phyloP scores from a whole-genome alignment of 2,797 vertebrate species.

The Cetoscarus ocellatus region DNA sequence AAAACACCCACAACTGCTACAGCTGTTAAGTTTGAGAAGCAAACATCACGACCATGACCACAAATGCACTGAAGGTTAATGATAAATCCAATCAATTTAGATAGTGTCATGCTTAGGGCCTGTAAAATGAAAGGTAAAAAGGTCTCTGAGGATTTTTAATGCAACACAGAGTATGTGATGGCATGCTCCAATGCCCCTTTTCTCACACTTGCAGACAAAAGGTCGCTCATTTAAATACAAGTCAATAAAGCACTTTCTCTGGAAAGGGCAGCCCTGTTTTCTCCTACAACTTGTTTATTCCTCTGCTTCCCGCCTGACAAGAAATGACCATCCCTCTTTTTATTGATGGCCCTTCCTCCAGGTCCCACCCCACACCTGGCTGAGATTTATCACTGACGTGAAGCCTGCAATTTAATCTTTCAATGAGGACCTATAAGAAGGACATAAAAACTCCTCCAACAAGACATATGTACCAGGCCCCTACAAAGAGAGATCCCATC shows the following conservation, averaged over 20 bases:
- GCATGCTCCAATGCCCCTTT: conserved; percentile 42
- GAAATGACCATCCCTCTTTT: conserved; percentile 61
- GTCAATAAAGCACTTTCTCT: conserved; percentile 76
- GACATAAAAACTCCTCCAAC: conserved; percentile 71
- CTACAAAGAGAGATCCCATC: conserved; percentile 63
- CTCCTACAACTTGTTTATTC: conserved; percentile 77
- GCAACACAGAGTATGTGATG: conserved; percentile 12
- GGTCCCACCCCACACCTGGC: conserved; percentile 61
- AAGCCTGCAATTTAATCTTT: conserved; percentile 75
- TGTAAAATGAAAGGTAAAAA: conserved; percentile 2
- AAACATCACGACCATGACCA: conserved; percentile 7
- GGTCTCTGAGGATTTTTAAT: conserved; percentile 3
- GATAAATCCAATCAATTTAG: conserved; percentile 50
- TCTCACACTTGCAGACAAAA: conserved; percentile 68
- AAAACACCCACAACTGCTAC: neutral
- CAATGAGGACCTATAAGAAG: conserved; percentile 73
- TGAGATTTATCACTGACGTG: conserved; percentile 73
- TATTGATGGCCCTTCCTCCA: conserved; percentile 73
- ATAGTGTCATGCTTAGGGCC: conserved; percentile 24
- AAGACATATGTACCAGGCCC: conserved; percentile 57
- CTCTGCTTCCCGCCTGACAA: conserved; percentile 63
- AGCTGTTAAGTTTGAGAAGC: conserved; percentile 25
- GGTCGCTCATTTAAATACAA: conserved; percentile 85
- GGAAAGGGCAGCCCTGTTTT: conserved; percentile 74
- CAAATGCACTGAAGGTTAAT: conserved; percentile 42